These are phyloP conservation scores for Baronia brevicornis DNA, from an alignment of 2,888 invertebrate species.

Conservation along the genomic window DNA sequence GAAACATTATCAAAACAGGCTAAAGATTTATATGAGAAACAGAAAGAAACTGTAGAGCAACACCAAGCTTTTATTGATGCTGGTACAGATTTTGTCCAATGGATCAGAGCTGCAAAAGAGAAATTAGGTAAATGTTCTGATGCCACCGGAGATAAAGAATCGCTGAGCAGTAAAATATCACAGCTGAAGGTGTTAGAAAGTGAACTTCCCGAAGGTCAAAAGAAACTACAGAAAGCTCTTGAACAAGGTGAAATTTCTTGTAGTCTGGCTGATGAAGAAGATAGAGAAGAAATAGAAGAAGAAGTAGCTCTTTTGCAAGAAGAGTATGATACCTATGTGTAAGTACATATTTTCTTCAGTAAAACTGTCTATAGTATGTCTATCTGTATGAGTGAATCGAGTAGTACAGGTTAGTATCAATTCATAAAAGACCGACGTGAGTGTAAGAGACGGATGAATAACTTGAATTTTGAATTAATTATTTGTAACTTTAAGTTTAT, in stretches of 20 bases:
- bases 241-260: conserved; percentile 92
- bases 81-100: conserved; percentile 92
- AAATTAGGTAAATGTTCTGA: conserved; percentile 93
- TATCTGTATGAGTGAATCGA: neutral
- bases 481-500: no score
- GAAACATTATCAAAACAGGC: conserved; percentile 93
- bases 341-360: conserved; percentile 59
- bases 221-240: conserved; percentile 87
- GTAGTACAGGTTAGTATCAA: no score
- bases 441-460: no score
- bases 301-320: conserved; percentile 93
- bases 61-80: conserved; percentile 95
- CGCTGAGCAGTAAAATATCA: conserved; percentile 88
- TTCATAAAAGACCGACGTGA: no score
- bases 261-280: conserved; percentile 87
- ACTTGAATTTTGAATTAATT: no score
- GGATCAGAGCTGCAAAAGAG: conserved; percentile 94
- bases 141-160: conserved; percentile 93
- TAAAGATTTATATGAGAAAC: conserved; percentile 90
- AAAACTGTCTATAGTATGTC: no score
- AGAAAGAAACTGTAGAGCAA: conserved; percentile 91
- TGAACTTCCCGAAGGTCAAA: conserved; percentile 88
- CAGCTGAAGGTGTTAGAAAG: conserved; percentile 89
- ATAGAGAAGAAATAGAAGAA: conserved; percentile 93
- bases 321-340: conserved; percentile 90